phyloP scores from a whole-genome alignment of 2,888 invertebrate genomes.

The Osmoderma eremita region DNA sequence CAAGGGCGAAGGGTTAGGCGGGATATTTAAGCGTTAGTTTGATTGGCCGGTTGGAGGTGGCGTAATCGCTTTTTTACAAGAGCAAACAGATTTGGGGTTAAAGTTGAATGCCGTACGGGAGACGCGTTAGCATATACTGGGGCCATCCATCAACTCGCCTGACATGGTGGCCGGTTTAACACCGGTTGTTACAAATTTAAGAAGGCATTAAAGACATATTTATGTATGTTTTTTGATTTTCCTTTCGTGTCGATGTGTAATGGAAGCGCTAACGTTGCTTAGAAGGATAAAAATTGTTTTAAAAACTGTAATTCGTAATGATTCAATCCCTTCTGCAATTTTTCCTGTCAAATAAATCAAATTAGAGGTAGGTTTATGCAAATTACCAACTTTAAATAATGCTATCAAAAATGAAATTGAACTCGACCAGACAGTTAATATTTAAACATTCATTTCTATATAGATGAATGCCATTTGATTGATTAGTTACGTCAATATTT shows the following conservation, averaged over 20 bases:
- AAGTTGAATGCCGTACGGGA: constrained; percentile 30
- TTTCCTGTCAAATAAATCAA: too few species aligned
- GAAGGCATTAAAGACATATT: constrained; percentile 21
- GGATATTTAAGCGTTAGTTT: constrained; percentile 48
- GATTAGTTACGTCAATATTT: too few species aligned
- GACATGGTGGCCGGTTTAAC: constrained; percentile 28
- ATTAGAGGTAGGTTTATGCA: too few species aligned
- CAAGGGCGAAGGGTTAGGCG: constrained; percentile 49
- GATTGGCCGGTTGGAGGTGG: constrained; percentile 42
- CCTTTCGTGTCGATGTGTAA: neutral
- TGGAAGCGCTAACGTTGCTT: neutral
- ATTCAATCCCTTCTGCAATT: too few species aligned
- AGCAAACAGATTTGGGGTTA: constrained; percentile 51
- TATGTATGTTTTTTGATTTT: neutral
- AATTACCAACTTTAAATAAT: too few species aligned
- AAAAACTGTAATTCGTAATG: too few species aligned
- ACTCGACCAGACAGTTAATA: too few species aligned
- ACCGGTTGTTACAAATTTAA: constrained; percentile 22
- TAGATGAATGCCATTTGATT: too few species aligned
- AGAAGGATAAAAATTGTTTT: neutral
- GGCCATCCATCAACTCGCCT: constrained; percentile 20
- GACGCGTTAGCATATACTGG: constrained; percentile 5
- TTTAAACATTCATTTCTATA: too few species aligned
- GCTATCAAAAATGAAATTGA: too few species aligned
- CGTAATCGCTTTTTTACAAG: constrained; percentile 45